Base-by-base conservation (phyloP, 2,113 vertebrate genomes). In the Archocentrus centrarchus region DNA sequence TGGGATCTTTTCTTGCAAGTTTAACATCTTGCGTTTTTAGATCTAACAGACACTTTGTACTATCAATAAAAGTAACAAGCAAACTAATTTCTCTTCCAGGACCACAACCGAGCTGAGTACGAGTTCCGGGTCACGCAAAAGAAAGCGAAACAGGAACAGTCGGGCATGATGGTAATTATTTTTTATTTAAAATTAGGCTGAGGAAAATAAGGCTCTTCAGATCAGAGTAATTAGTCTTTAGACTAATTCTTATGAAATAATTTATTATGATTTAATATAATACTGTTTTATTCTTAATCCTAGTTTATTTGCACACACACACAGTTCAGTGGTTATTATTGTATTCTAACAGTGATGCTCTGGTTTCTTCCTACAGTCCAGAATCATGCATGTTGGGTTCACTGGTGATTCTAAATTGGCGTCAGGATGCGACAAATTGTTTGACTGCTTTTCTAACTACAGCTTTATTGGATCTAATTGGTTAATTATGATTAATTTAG, bases 91-190 rank as follows among this genome's bases (percentile, higher is more conserved):
- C 15, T 77, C 66, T 77, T 87, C 1, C 75, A 96, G 96, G 97
- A 97, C 89, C 97, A 99, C 64, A 97, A 97, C 73, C 96, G 98
- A 86, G 97, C 97, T 0, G 98, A 99, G 55, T 99, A 99, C 0
- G 98, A 99, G 93, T 95, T 97, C 1, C 95, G 94, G 55, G 97
- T 99, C 70, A 93, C 97, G 94, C 85, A 97, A 93, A 99, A 99
- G 91, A 96, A 95, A 0, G 77, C 96, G 82, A 97, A 84, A 77
- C 96, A 95, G 86, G 97, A 99, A 39, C 81, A 91, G 44, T 94
- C 89, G n/a, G 89, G 83, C 24, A 94, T 95, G 77, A 96, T 97
- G 97, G 98, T 98, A 97, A 73, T 55, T 18, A 44, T 53, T 30
- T 30, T 70, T 47, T 53, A 15, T 53, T 18, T 53, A 6, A 53